Evolutionary conservation across 1,140 invertebrate genomes (phyloP).

Genomic region (Acromyrmex heyeri): DNA sequence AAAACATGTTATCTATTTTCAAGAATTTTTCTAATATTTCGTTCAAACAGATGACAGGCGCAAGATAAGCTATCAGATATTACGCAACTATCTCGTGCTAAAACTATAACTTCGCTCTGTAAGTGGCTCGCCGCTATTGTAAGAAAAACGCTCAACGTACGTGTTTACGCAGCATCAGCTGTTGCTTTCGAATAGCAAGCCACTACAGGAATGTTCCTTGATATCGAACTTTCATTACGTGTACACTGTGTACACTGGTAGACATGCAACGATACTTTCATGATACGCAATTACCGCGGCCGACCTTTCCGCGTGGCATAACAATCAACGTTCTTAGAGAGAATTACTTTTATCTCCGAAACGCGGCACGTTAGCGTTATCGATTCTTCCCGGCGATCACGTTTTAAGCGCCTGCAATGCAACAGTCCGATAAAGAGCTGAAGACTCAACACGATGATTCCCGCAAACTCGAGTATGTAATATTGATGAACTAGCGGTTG

Average conservation of each 20-base stretch:
- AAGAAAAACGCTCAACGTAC: neutral
- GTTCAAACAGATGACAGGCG: neutral
- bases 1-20: neutral
- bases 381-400: conserved; percentile 38
- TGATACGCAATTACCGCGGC: conserved; percentile 44
- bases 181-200: conserved; percentile 30
- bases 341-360: conserved; percentile 35
- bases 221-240: conserved; percentile 22
- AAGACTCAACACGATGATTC: conserved; percentile 8
- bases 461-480: conserved; percentile 5
- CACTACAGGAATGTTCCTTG: neutral
- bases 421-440: conserved; percentile 33
- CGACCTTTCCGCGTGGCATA: conserved; percentile 24
- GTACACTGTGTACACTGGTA: neutral
- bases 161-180: conserved; percentile 54
- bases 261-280: conserved; percentile 28
- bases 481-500: conserved; percentile 4
- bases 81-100: neutral
- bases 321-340: conserved; percentile 27
- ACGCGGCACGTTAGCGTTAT: conserved; percentile 23
- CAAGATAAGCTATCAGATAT: conserved; percentile 35
- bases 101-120: neutral
- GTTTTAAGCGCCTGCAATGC: conserved; percentile 19
- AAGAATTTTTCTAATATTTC: conserved; percentile 3
- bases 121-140: neutral